Evolutionary conservation across 1,140 invertebrate genomes (phyloP), one percentile per base, ranked within the genome.

Genomic region (Drosophila repletoides): DNA sequence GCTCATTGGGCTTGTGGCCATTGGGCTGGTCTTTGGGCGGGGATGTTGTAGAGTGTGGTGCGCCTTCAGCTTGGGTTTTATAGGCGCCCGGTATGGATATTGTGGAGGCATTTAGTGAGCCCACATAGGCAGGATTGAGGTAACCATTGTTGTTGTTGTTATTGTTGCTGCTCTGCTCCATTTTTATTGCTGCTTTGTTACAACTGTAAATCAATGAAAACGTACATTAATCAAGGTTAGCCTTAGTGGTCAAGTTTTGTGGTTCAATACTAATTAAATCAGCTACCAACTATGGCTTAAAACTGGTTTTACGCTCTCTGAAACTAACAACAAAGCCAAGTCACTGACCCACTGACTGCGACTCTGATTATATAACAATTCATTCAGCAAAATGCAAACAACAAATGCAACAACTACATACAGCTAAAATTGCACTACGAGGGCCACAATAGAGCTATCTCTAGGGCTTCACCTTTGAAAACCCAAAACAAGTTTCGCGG

Each of bases 311-410:
- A 24, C 7, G 6, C 34, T 6, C 17, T 52, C 5, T 28, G n/a
- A 29, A 60, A 28, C 26, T 24, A 43, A 22, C 40, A 22, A 10
- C 17, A 31, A 55, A 36, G 12, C 17, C 38, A 55, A 84, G 80
- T 86, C 80, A 80, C 26, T 86, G 80, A 86, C 80, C 80, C 60
- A 86, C 80, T 86, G 80, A 80, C 80, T 86, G 58, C 75, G 40
- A 15, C 55, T 29, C 19, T 36, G 45, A 53, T 80, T 86, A 53
- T 73, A 80, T 73, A 87, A 86, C 64, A 76, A 51, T 68, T 67
- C 51, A 69, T 79, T 83, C 71, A 84, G 46, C 53, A 76, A 79
- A 72, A 55, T 76, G 67, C 71, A 58, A 22, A 21, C 26, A 21
- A 34, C 34, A 38, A 10, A 53, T 40, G 34, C 66, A 72, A 51